Base-by-base conservation (phyloP, 1,140 invertebrate genomes). In the Eriosoma lanigerum region DNA sequence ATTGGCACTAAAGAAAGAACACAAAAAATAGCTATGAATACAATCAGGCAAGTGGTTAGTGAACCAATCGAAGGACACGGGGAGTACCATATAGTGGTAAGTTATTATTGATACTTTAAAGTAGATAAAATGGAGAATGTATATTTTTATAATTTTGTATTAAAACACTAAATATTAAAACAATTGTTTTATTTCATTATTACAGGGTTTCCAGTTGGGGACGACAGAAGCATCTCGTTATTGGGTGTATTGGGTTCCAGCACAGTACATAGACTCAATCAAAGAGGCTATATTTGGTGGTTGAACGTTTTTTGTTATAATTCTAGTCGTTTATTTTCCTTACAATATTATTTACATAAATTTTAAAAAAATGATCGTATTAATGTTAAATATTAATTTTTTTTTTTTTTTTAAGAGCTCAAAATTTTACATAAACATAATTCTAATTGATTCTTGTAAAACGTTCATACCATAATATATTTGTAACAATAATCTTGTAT, bases 241-340 rank as follows among this genome's bases (percentile, higher is more conserved):
- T 87, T 97, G 94, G 94, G 90, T 97, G 68, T 97, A 97, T 86
- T 97, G 95, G 95, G 94, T 97, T 56, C 96, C 96, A 60, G 94
- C 94, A 38, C 93, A 94, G 85, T 97, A 96, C 86, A 90, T 96
- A 81, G 92, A 94, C 84, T 93, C 95, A 80, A 96, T 97, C 84
- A 96, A 96, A 88, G 94, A 96, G 84, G 92, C 94, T 73, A 91
- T 96, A 82, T 89, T 96, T 52, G 94, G 94, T n/a, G 72, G 72
- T 48, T 60, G 4, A 78, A 46, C 3, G 0, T 19, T 9, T 75
- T 46, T 21, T 78, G 52, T 78, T 78, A 10, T 26, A 17, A 78
- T 62, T 78, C 75, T 78, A 78, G 75, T 78, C 75, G 56, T 44
- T 75, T 46, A 38, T 73, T 60, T 58, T 78, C 56, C n/a, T n/a